Percentiles rank a stretch among this genome's conserved stretches.
These are phyloP conservation scores for Heteropelma amictum DNA, from an alignment of 2,888 invertebrate species.

Conservation along the genomic window DNA sequence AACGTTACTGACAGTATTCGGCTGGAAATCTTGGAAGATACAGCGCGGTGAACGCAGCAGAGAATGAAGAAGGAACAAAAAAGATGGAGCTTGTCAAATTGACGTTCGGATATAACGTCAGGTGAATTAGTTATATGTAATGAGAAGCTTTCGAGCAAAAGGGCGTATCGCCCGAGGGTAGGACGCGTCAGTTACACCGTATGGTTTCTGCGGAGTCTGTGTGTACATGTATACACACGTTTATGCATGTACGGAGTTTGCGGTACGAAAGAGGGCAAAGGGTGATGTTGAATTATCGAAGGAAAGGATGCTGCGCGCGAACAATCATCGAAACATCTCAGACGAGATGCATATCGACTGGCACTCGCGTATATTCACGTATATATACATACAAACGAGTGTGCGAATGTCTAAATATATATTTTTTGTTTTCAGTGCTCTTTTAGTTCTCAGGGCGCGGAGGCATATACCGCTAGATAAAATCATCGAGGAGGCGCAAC, in stretches of 20 bases:
- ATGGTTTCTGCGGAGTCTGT: no score
- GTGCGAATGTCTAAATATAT: no score
- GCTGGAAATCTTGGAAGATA: constrained; percentile 38
- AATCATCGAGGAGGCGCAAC: constrained; percentile 44
- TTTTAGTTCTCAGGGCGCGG: constrained; percentile 40
- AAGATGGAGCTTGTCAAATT: constrained; percentile 22
- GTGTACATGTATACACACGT: no score
- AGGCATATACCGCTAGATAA: constrained; percentile 50
- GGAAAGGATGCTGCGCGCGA: constrained; percentile 20
- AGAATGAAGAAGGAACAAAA: not conserved
- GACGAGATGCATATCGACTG: constrained; percentile 36
- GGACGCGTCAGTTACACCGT: not conserved
- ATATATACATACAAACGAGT: not conserved
- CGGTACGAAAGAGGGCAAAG: constrained; percentile 36
- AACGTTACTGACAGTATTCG: constrained; percentile 34
- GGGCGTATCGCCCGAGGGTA: not conserved
- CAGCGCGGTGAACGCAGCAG: not conserved
- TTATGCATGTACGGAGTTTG: no score
- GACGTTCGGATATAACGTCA: constrained; percentile 25
- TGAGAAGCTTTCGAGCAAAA: not conserved
- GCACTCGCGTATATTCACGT: not conserved
- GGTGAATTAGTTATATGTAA: not conserved
- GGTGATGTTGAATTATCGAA: constrained; percentile 48
- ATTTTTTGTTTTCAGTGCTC: constrained; percentile 19
- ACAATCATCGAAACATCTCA: constrained; percentile 27